Evolutionary conservation across 2,888 invertebrate species (phyloP).

Genomic region (Harpagoxenus sublaevis): DNA sequence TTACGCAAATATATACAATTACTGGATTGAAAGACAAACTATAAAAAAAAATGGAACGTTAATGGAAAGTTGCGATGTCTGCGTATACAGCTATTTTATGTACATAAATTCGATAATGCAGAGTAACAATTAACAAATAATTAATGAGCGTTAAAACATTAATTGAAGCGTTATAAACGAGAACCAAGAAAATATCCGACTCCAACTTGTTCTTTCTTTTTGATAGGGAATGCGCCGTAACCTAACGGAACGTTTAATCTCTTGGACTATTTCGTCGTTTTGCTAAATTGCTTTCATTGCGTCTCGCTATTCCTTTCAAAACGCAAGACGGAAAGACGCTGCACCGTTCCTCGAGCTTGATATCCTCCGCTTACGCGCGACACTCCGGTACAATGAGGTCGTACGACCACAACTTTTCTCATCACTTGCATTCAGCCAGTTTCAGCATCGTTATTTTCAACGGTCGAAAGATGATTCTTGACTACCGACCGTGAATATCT

Average conservation of each 20-base stretch:
- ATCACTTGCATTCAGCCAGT: background rate
- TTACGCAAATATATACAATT: constrained; percentile 74
- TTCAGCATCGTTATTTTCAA: constrained; percentile 32
- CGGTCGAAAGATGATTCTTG: constrained; percentile 10
- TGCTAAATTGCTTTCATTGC: constrained; percentile 53
- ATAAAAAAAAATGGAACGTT: constrained; percentile 75
- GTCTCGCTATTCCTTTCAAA: constrained; percentile 31
- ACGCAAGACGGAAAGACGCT: constrained; percentile 54
- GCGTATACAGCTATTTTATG: constrained; percentile 65
- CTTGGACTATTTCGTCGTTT: constrained; percentile 42
- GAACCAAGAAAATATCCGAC: constrained; percentile 52
- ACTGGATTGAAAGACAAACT: constrained; percentile 66
- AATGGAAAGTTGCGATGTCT: constrained; percentile 76
- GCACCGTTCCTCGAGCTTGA: constrained; percentile 48
- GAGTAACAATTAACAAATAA: constrained; percentile 65
- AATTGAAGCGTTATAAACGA: constrained; percentile 64
- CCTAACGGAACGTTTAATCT: constrained; percentile 46
- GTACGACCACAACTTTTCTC: constrained; percentile 52
- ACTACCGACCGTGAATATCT: constrained; percentile 17
- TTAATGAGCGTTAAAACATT: constrained; percentile 70
- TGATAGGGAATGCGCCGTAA: constrained; percentile 63
- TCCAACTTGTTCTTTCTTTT: constrained; percentile 25
- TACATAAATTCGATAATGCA: constrained; percentile 66
- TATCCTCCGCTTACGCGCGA: constrained; percentile 44
- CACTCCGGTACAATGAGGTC: constrained; percentile 49